Conservation (phyloP, 2,797 vertebrate species). For the Luscinia megarhynchos region DNA sequence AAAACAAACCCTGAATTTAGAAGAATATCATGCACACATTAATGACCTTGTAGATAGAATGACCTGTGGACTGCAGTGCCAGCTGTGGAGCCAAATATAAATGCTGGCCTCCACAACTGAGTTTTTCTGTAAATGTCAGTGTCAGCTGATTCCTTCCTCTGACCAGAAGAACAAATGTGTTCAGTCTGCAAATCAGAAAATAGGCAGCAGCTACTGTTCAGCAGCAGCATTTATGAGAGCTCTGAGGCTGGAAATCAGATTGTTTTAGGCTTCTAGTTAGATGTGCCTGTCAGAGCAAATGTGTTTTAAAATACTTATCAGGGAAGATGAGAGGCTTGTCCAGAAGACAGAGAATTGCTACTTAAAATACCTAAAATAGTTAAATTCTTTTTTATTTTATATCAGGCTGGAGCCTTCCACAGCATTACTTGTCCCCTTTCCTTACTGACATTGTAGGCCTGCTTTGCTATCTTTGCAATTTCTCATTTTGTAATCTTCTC, state of each 20-base stretch:
- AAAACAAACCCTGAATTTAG: neutral
- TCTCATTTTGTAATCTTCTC: neutral
- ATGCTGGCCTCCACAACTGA: neutral
- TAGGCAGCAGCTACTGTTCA: neutral
- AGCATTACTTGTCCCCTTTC: neutral
- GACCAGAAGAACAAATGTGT: constrained; percentile 3
- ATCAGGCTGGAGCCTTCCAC: neutral
- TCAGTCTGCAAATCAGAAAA: constrained; percentile 25
- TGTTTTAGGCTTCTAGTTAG: neutral
- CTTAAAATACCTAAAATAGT: neutral
- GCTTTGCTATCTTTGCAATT: neutral
- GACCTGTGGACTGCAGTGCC: neutral
- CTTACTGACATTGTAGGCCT: neutral
- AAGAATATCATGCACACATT: neutral
- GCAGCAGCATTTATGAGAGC: neutral
- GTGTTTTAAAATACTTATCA: constrained; percentile 19
- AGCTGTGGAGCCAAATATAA: neutral
- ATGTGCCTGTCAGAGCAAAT: neutral
- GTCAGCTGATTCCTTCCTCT: neutral
- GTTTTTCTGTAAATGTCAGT: neutral
- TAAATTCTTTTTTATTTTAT: neutral
- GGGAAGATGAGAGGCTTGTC: neutral
- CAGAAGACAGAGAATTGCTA: neutral
- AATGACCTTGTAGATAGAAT: neutral
- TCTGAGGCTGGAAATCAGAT: neutral